phyloP scores from a whole-genome alignment of 2,888 invertebrate genomes.

The Antheraea assamensis region DNA sequence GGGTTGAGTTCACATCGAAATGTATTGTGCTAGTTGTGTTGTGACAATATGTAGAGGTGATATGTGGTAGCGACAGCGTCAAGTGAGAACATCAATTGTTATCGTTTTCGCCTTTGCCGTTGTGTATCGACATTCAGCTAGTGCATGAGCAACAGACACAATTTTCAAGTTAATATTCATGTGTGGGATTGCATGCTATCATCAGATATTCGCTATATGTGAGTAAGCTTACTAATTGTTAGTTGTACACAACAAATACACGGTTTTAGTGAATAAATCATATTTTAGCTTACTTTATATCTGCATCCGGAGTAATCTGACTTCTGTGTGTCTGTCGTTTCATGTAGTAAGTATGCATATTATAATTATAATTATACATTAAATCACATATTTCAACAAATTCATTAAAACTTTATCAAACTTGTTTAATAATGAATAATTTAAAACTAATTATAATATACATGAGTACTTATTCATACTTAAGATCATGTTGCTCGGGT shows the following conservation, averaged over 20 bases:
- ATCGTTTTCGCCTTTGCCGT: conserved; percentile 25
- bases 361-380: background rate
- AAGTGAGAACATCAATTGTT: conserved; percentile 31
- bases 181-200: conserved; percentile 60
- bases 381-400: background rate
- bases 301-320: conserved; percentile 42
- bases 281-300: conserved; percentile 58
- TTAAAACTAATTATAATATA: conserved; percentile 1
- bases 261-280: conserved; percentile 43
- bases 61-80: conserved; percentile 59
- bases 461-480: conserved; percentile 10
- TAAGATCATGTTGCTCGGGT: background rate
- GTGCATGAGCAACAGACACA: conserved; percentile 49
- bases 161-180: conserved; percentile 41
- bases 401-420: background rate
- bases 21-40: conserved; percentile 63
- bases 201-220: conserved; percentile 61
- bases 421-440: background rate
- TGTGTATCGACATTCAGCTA: conserved; percentile 32
- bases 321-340: conserved; percentile 2
- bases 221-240: conserved; percentile 74
- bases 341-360: background rate
- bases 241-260: conserved; percentile 64
- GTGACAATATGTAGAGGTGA: conserved; percentile 56
- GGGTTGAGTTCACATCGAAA: conserved; percentile 62